Evolutionary conservation across 2,113 vertebrate species (phyloP).

Genomic region (Daubentonia madagascariensis): DNA sequence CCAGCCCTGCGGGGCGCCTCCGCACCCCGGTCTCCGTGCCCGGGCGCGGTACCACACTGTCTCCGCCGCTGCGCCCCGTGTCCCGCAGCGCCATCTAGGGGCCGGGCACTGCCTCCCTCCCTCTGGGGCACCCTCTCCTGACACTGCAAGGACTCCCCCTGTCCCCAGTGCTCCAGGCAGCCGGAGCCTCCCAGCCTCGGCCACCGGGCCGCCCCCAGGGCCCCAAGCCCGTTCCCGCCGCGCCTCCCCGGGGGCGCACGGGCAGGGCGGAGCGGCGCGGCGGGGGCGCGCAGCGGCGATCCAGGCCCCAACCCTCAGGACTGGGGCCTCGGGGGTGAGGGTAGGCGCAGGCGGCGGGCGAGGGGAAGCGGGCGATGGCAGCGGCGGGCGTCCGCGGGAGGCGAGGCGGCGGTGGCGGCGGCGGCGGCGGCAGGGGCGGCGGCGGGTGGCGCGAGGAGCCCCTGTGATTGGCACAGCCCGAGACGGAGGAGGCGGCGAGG

Average conservation of each 20-base stretch:
- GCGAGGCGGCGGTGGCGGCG: constrained; percentile 73
- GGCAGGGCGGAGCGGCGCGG: not conserved
- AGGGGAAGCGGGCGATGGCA: constrained; percentile 54
- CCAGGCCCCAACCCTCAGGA: not conserved
- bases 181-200: not conserved
- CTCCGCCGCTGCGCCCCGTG: not conserved
- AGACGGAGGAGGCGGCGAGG: constrained; percentile 58
- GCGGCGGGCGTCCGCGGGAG: constrained; percentile 52
- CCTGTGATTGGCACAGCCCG: constrained; percentile 75
- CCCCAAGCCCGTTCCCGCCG: not conserved
- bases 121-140: not conserved
- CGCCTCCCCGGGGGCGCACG: not conserved
- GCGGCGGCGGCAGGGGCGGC: constrained; percentile 58
- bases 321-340: not conserved
- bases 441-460: constrained; percentile 68
- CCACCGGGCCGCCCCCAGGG: not conserved
- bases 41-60: not conserved
- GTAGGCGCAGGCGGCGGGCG: not conserved
- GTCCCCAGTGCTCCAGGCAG: not conserved
- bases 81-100: constrained; percentile 56
- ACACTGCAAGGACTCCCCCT: not conserved
- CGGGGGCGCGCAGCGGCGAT: not conserved
- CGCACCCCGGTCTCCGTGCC: not conserved
- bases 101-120: constrained; percentile 1
- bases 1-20: not conserved